Base-by-base conservation (phyloP, 2,113 vertebrate genomes). In the Poeciliopsis turrubarensis region DNA sequence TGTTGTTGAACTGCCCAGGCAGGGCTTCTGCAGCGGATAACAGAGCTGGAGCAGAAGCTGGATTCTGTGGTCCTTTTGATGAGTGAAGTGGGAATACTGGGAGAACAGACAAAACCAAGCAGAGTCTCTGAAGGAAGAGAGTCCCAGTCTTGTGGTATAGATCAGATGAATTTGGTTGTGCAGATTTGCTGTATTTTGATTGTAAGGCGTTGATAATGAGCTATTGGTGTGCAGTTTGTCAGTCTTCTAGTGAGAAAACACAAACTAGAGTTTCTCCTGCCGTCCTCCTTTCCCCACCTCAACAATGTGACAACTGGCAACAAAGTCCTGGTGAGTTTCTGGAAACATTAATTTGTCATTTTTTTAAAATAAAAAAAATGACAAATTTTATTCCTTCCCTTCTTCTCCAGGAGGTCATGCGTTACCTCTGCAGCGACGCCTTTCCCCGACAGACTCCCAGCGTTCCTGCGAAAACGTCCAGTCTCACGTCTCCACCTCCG, bases 211-310 rank as follows among this genome's bases (percentile, higher is more conserved):
- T 61, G 51, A 30, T 32, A 47, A 11, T 54, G n/a, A 37, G 37
- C 51, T 69, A n/a, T 29, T 62, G n/a, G 4, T 81, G 26, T 57
- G 7, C 84, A 90, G 86, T 66, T 32, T 47, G 65, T 54, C 68
- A 67, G 34, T 63, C 65, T 27, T 61, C 65, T 31, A 61, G 65
- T 10, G 70, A 80, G 51, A 19, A 57, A 67, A 77, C 47, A 74
- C 25, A 15, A 66, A 61, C 54, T 61, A 84, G 89, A 7, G 91
- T 93, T 63, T 85, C 94, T 70, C 93, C 96, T 25, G 96, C 95
- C 25, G 89, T 97, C 47, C 73, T 97, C 74, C 92, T 98, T 77
- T 97, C 96, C 9, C 96, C 96, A 0, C 96, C 97, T 22, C 94
- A 87, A 31, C 97, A 97, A 86, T 93, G 90, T 71, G 92, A 92